Evolutionary conservation across 2,797 vertebrate genomes (phyloP).

Genomic region (Schizothorax lantsangensis): DNA sequence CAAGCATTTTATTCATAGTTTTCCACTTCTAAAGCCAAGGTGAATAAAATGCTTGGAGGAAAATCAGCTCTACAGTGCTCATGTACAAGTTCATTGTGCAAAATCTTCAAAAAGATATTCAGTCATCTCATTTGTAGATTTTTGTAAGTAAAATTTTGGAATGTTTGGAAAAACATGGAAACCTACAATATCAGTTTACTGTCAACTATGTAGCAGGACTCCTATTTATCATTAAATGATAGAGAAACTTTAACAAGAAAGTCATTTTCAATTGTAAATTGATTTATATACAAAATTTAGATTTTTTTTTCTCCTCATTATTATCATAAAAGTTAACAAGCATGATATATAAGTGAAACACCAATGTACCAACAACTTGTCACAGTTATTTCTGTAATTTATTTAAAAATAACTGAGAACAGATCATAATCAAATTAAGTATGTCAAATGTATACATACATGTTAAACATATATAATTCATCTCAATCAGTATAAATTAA

Average conservation of each 20-base stretch:
- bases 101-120: slow-evolving; percentile 2
- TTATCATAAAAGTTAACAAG: not conserved
- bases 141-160: not conserved
- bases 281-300: not conserved
- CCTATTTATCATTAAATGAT: not conserved
- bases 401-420: not conserved
- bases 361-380: not conserved
- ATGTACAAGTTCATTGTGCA: not conserved
- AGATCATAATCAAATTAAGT: not conserved
- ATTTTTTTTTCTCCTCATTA: not conserved
- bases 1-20: not conserved
- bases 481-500: not conserved
- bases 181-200: not conserved
- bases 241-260: not conserved
- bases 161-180: not conserved
- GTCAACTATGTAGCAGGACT: not conserved
- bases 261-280: not conserved
- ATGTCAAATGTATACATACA: not conserved
- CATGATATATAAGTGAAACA: not conserved
- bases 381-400: not conserved
- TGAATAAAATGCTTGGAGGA: not conserved
- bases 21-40: not conserved
- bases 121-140: not conserved
- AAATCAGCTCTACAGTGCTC: not conserved
- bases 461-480: not conserved